Percentiles rank a stretch among this genome's conserved stretches.
phyloP scores from a whole-genome alignment of 2,797 vertebrate species.

The Phoeniculus purpureus region DNA sequence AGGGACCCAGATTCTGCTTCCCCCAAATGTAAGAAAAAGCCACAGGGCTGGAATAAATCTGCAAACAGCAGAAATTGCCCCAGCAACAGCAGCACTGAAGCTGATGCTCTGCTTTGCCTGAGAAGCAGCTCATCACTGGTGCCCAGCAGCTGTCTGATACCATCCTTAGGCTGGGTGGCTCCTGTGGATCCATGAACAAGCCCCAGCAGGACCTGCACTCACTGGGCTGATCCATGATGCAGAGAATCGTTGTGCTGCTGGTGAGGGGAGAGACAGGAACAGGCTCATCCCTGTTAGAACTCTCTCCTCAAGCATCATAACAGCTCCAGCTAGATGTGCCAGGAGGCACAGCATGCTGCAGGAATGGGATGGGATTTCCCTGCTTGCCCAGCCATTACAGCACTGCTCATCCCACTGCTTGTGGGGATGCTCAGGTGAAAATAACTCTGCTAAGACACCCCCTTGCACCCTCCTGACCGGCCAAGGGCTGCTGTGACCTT shows the following conservation, averaged over 20 bases:
- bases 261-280: background rate
- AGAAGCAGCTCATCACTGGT: accelerated
- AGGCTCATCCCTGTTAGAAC: background rate
- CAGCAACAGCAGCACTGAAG: background rate
- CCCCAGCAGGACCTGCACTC: background rate
- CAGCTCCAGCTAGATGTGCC: background rate
- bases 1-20: background rate
- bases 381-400: background rate
- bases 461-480: accelerated
- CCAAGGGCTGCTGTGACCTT: constrained; percentile 18
- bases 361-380: background rate
- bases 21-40: background rate
- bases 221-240: accelerated
- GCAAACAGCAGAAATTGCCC: background rate
- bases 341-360: background rate
- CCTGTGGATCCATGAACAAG: background rate
- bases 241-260: background rate
- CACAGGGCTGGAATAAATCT: background rate
- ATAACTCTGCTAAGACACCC: background rate
- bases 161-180: background rate
- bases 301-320: accelerated
- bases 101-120: background rate
- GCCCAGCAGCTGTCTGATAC: accelerated
- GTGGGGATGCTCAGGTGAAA: accelerated
- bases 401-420: background rate